These are phyloP conservation scores for Acanthaster planci DNA, from an alignment of 35 echinoderm and acorn worm species.

Conservation along the genomic window DNA sequence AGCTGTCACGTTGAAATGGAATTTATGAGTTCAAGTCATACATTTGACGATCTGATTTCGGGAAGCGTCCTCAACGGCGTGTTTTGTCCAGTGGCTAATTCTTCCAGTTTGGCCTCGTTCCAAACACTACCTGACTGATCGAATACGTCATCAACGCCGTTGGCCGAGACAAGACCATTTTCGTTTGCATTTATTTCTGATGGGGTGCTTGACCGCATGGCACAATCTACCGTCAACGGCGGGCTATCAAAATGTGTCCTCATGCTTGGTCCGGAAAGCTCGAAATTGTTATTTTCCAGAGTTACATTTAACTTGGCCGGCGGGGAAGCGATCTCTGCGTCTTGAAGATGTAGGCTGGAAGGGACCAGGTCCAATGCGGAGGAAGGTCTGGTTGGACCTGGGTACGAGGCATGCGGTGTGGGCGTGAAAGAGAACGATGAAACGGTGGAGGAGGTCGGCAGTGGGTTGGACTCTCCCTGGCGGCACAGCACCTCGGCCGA, in stretches of 20 bases:
- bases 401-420: neutral
- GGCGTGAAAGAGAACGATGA: neutral
- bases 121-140: neutral
- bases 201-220: neutral
- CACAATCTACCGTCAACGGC: neutral
- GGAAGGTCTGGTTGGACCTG: neutral
- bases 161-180: neutral
- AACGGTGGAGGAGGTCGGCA: neutral
- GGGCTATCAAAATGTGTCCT: neutral
- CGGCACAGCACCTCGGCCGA: conserved; percentile 25
- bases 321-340: neutral
- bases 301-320: neutral
- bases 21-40: neutral
- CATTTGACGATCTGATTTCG: conserved; percentile 17
- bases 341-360: neutral
- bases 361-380: neutral
- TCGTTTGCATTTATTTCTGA: neutral
- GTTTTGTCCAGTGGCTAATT: conserved; percentile 7
- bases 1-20: too few relatives aligned
- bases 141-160: neutral
- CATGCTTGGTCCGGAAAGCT: neutral
- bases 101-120: conserved; percentile 20
- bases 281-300: neutral
- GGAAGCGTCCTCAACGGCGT: conserved; percentile 26
- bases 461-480: neutral